A percentile compares a stretch with the other conserved stretches of the same genome.
Conservation (phyloP, 1,140 invertebrate genomes). For the Hirudo medicinalis region DNA sequence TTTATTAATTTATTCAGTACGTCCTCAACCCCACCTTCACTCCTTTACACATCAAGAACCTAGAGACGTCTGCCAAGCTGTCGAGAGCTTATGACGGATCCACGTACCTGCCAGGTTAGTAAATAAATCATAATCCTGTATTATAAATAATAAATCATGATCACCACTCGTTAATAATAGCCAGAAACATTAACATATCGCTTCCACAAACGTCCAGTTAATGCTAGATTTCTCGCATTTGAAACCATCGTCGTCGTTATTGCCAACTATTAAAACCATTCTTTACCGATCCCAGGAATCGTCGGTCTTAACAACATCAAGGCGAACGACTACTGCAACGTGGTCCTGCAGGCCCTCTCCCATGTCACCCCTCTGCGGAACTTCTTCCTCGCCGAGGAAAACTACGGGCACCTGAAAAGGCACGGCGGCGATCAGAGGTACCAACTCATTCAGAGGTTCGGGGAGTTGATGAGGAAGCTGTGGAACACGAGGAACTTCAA, state of each 20-base stretch:
- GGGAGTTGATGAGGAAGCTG: conserved; percentile 88
- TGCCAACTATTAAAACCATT: too few relatives aligned
- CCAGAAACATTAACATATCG: too few relatives aligned
- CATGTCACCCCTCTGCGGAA: conserved; percentile 85
- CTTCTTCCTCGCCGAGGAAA: conserved; percentile 85
- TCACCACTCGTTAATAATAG: background rate
- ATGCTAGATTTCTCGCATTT: too few relatives aligned
- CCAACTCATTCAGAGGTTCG: conserved; percentile 87
- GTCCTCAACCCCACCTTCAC: conserved; percentile 94
- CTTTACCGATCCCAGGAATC: conserved; percentile 50
- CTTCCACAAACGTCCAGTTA: too few relatives aligned
- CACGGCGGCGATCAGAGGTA: conserved; percentile 65
- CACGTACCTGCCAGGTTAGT: conserved; percentile 70
- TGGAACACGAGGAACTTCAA: conserved; percentile 99
- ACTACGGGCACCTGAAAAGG: conserved; percentile 72
- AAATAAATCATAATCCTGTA: background rate
- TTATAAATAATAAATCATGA: background rate
- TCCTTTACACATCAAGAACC: conserved; percentile 58
- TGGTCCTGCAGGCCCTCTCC: conserved; percentile 80
- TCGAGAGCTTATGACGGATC: conserved; percentile 91
- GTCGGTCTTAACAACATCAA: conserved; percentile 96
- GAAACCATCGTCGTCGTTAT: too few relatives aligned
- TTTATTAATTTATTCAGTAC: conserved; percentile 47
- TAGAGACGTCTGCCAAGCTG: conserved; percentile 72
- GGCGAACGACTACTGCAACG: conserved; percentile 86